A percentile compares a stretch with the other conserved stretches of the same genome.
phyloP scores from a whole-genome alignment of 2,888 invertebrate genomes.

The Pediacus dermestoides region DNA sequence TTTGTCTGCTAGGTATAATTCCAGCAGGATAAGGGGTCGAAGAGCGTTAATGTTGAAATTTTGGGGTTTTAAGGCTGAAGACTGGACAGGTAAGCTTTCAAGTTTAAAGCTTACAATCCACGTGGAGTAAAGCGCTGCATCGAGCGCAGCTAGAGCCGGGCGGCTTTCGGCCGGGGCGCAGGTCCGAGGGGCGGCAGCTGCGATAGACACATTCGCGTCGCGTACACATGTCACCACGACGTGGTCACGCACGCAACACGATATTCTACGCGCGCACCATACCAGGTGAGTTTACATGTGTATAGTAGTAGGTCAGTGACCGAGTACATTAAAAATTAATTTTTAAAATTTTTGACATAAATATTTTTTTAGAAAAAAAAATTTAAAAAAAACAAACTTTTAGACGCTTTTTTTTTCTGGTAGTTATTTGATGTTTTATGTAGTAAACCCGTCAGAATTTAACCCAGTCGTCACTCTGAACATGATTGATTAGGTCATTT shows the following conservation, averaged over 20 bases:
- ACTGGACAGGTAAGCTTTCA: conserved; percentile 30
- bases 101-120: conserved; percentile 30
- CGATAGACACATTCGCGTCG: conserved; percentile 53
- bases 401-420: no score
- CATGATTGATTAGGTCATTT: no score
- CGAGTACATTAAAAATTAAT: conserved; percentile 22
- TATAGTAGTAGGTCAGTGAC: conserved; percentile 42
- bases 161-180: conserved; percentile 31
- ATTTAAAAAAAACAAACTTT: no score
- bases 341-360: no score
- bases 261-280: conserved; percentile 52
- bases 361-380: no score
- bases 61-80: conserved; percentile 20
- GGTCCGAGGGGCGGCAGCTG: conserved; percentile 45
- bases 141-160: conserved; percentile 43
- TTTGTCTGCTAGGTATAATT: no score
- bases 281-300: conserved; percentile 43
- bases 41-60: conserved; percentile 17
- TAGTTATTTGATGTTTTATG: no score
- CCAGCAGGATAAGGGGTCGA: no score
- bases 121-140: conserved; percentile 41
- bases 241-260: conserved; percentile 53
- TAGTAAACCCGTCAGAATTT: no score
- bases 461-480: no score
- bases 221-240: conserved; percentile 54